Base-by-base conservation (phyloP, 2,888 invertebrate species). In the Ectemnius cavifrons region DNA sequence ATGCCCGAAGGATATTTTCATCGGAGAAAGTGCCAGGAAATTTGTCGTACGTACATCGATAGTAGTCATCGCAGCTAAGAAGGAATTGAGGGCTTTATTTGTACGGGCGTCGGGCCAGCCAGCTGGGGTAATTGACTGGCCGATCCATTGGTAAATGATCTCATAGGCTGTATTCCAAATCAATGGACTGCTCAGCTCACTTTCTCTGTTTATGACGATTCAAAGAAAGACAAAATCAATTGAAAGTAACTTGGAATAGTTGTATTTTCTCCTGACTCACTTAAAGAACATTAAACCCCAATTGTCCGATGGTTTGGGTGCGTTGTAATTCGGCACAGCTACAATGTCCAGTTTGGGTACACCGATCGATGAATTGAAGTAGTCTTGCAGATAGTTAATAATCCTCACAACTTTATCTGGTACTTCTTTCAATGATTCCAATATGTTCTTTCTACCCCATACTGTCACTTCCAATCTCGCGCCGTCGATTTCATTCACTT, bases 261-360 rank as follows among this genome's bases (percentile, higher is more conserved):
- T 27, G 14, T 28, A 5, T 56, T 14, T 4, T 18, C 0, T n/a
- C 1, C 5, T n/a, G 75, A 89, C 92, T 92, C 92, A 96, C 96
- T 94, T 96, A 88, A 96, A 95, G 49, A 96, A 92, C 79, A 96
- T 93, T 2, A 96, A 91, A 3, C 96, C 96, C 96, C 96, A 96
- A 85, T 94, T 95, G 84, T 96, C 96, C 3, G 94, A 94, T 0
- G 96, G 66, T 80, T 94, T 94, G 1, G 94, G 93, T 0, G 94
- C 94, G 76, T 93, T 92, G 79, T 95, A 94, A 76, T 93, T 94
- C 0, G 96, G 96, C 63, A 96, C 91, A 0, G 95, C 95, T 0
- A 96, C 92, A 2, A 96, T 91, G 87, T 96, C 96, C 77, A 96
- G 89, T 86, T 94, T 94, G 0, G 93, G 92, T 56, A 96, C 86